phyloP scores from a whole-genome alignment of 2,113 vertebrate genomes.

The Ginglymostoma cirratum region DNA sequence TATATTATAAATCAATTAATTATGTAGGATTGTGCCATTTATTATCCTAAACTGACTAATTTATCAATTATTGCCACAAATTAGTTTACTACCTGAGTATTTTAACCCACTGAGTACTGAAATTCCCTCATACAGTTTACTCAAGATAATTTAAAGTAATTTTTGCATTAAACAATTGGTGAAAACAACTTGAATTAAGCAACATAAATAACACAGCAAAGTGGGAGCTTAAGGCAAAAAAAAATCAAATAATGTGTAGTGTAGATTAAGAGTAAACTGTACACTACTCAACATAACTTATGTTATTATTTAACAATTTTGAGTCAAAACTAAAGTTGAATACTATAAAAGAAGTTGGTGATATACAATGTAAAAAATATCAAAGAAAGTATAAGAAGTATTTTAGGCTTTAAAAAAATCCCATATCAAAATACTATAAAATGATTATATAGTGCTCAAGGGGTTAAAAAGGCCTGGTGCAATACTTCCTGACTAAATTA shows the following conservation, averaged over 20 bases:
- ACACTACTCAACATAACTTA: not conserved
- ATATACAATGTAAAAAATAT: constrained; percentile 3
- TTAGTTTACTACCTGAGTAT: constrained; percentile 36
- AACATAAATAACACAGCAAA: constrained; percentile 4
- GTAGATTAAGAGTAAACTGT: not conserved
- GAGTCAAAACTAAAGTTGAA: not conserved
- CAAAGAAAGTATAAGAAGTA: not conserved
- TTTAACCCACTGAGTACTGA: constrained; percentile 35
- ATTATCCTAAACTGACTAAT: constrained; percentile 1
- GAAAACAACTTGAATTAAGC: constrained; percentile 1
- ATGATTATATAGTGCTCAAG: not conserved
- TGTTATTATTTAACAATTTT: not conserved
- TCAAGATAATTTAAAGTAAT: constrained; percentile 3
- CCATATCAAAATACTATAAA: constrained; percentile 10
- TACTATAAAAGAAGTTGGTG: not conserved
- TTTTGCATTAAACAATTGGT: not conserved
- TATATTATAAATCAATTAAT: not conserved
- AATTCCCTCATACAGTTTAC: not conserved
- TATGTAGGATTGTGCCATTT: constrained; percentile 9
- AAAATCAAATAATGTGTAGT: not conserved
- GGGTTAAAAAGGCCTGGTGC: constrained; percentile 29
- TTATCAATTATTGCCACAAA: constrained; percentile 10
- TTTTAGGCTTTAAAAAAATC: not conserved
- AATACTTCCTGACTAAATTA: not conserved
- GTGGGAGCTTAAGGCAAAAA: not conserved